phyloP scores from a whole-genome alignment of 2,113 vertebrate species.

The Engystomops pustulosus region DNA sequence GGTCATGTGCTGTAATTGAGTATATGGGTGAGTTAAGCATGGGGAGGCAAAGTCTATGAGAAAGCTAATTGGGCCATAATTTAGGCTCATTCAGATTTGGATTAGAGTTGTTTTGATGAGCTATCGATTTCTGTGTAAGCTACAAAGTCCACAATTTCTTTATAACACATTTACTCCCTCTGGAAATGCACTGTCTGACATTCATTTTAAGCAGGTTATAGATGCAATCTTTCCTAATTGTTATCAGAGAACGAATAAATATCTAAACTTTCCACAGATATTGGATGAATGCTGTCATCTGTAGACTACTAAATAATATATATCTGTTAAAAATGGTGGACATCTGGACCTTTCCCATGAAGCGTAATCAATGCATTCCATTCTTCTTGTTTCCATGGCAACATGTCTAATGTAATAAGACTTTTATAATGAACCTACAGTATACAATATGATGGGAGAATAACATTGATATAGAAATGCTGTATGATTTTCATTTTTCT shows the following conservation, averaged over 20 bases:
- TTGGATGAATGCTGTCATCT: neutral
- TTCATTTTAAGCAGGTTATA: neutral
- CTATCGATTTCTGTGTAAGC: slow-evolving; percentile 6
- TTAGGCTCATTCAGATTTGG: slow-evolving; percentile 25
- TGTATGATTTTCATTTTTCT: neutral
- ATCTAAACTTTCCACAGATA: neutral
- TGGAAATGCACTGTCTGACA: slow-evolving; percentile 1
- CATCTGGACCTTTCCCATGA: neutral
- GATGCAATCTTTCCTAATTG: neutral
- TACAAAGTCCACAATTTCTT: slow-evolving; percentile 15
- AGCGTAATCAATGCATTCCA: neutral
- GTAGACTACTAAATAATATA: neutral
- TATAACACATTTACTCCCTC: neutral
- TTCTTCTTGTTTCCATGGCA: neutral
- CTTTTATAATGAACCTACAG: neutral
- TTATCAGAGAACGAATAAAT: neutral
- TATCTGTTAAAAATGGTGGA: neutral
- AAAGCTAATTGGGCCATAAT: slow-evolving; percentile 44
- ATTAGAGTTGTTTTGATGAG: neutral
- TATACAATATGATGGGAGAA: neutral
- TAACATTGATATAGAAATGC: neutral
- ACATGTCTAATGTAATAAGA: neutral
- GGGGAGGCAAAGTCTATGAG: slow-evolving; percentile 45
- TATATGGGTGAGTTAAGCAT: slow-evolving; percentile 34
- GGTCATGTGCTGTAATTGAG: slow-evolving; percentile 45